Base-by-base conservation (phyloP, 2,888 invertebrate species). In the Leucophenga maculata region DNA sequence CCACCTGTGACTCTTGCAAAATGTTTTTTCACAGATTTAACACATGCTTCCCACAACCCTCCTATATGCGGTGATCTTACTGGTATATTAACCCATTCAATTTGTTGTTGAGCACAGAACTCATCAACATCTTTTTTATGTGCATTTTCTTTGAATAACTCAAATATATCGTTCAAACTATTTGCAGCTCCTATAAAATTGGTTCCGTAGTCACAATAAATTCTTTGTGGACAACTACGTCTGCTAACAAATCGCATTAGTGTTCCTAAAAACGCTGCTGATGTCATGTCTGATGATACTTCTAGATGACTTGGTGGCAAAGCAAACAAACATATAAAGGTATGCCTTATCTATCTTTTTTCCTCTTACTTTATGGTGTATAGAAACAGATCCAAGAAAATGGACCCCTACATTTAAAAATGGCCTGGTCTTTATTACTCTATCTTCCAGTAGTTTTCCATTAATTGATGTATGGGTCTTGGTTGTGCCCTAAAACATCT, bases 111-210 rank as follows among this genome's bases (percentile, higher is more conserved):
- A 22, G 22, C 55, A 55, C 26, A 55, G 22, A 55, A 55, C 9
- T 14, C 6, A 14, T 20, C 22, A 3, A 55, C 6, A 20, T 55
- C 22, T 55, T 14, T 1, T 3, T 22, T 6, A 26, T 22, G 55
- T 22, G 3, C 16, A 22, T 55, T 1, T 1, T 2, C 14, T 22
- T 55, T 55, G 11, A 55, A 55, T 1, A 55, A 14, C 3, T 55
- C 8, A 55, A 22, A 55, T 39, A 22, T 22, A 22, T 22, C 26
- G 22, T 55, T 55, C 1, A 55, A 22, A 14, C 6, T 22, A 55
- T 55, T 55, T 2, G 55, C 55, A 4, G 55, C 55, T 22, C 55
- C 22, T 20, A 55, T 55, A 22, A 55, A 55, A 22, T 55, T 55
- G 1, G 55, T 55, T 3, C 55, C 14, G 6, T 18, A 18, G 11